These are phyloP conservation scores for Tenualosa ilisha DNA, from an alignment of 2,797 vertebrate genomes.

Conservation along the genomic window DNA sequence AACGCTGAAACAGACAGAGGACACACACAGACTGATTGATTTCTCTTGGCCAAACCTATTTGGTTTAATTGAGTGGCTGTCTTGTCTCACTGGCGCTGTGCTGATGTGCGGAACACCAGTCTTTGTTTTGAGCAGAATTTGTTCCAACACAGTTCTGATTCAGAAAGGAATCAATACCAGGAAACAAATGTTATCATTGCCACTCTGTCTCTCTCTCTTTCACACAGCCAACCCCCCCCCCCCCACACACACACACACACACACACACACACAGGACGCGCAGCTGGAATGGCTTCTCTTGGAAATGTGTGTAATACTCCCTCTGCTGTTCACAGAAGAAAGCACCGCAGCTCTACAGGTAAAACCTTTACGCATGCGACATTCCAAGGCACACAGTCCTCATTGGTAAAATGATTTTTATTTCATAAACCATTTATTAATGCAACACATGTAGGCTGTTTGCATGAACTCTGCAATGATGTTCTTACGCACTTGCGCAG, in stretches of 20 bases:
- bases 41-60: not conserved
- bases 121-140: not conserved
- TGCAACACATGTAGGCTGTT: too few species aligned
- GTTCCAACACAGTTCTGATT: not conserved
- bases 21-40: not conserved
- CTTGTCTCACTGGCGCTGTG: not conserved
- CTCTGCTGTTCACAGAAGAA: not conserved
- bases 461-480: too few species aligned
- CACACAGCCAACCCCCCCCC: too few species aligned
- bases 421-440: too few species aligned
- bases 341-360: not conserved
- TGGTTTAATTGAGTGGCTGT: not conserved
- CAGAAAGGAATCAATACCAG: not conserved
- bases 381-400: not conserved
- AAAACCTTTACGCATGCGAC: too few species aligned
- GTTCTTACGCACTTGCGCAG: too few species aligned
- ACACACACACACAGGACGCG: not conserved
- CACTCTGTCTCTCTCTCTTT: too few species aligned
- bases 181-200: not conserved
- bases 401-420: not conserved
- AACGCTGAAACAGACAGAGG: not conserved
- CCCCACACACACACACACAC: too few species aligned
- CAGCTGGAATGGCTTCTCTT: not conserved
- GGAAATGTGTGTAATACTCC: not conserved
- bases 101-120: not conserved